phyloP scores from a whole-genome alignment of 2,113 vertebrate species.

The Mus pahari region DNA sequence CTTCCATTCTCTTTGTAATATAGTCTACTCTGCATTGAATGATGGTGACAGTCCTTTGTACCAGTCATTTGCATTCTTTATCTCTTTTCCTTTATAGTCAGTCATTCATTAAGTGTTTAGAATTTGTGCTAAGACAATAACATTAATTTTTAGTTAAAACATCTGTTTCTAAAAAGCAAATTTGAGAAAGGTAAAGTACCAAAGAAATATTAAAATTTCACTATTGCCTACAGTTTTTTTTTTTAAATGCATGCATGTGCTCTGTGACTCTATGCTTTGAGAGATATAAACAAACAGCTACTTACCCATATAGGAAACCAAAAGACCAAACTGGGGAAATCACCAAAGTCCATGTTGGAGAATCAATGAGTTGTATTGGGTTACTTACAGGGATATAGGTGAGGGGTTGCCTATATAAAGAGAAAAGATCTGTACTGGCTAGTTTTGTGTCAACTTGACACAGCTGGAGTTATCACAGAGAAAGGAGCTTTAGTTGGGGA shows the following conservation, averaged over 20 bases:
- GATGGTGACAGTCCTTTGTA: neutral
- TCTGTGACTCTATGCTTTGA: neutral
- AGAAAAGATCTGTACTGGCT: too few species aligned
- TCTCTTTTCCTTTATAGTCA: neutral
- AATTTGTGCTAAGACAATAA: constrained; percentile 2
- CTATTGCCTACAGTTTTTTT: neutral
- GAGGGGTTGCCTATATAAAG: neutral
- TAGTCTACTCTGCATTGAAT: neutral
- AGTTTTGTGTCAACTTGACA: too few species aligned
- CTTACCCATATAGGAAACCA: neutral
- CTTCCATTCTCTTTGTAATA: neutral
- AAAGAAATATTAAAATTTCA: neutral
- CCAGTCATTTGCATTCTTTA: neutral
- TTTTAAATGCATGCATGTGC: neutral
- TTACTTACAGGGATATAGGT: neutral
- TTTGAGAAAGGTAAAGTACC: neutral
- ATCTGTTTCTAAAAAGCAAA: neutral
- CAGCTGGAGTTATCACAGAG: too few species aligned
- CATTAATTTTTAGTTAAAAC: neutral
- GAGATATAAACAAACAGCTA: neutral
- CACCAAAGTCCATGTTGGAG: neutral
- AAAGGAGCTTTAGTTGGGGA: too few species aligned
- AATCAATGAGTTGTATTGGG: neutral
- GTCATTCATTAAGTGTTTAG: neutral
- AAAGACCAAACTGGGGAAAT: neutral